Base-by-base conservation (phyloP, 2,113 vertebrate genomes). In the Micromys minutus region DNA sequence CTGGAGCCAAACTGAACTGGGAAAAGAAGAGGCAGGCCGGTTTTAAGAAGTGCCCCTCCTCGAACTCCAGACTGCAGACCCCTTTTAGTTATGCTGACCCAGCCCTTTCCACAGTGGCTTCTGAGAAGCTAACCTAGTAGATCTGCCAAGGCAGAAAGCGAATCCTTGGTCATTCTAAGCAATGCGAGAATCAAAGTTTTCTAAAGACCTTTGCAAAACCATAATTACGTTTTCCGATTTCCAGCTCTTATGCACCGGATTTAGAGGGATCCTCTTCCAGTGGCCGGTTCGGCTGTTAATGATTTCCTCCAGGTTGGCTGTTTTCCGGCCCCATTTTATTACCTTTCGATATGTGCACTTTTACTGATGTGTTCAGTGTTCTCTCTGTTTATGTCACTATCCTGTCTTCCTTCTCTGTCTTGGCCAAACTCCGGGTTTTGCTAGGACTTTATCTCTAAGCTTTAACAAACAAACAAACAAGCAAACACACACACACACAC, bases 1-100 rank as follows among this genome's bases (percentile, higher is more conserved):
- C 10, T 13, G 39, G 21, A 87, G 94, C 92, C 96, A 97, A 94
- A 79, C 8, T 59, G 72, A 92, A 75, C 36, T 88, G 36, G 89
- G 3, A 90, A 69, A 71, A 69, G 93, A 91, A 39, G 22, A 74
- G 17, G 71, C 84, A 90, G 34, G 17, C 42, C 11, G 31, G 36
- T 36, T 88, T 72, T 69, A 39, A 80, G 71, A 90, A 92, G 9
- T 71, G 75, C 79, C 42, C 63, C 11, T 31, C 69, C 50, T 80
- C 22, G 36, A 55, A 9, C 26, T 96, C 42, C 31, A 39, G 55
- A 83, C 69, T 89, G 42, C 9, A 59, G 72, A 19, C 47, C 42
- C 7, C 12, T 96, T 89, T 47, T 61, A 63, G 90, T 57, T 67
- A 36, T 17, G 13, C 36, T 29, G 10, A 12, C 31, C 55, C 39